Evolutionary conservation across 1,140 invertebrate genomes (phyloP).

Genomic region (Tetraneura akinire): DNA sequence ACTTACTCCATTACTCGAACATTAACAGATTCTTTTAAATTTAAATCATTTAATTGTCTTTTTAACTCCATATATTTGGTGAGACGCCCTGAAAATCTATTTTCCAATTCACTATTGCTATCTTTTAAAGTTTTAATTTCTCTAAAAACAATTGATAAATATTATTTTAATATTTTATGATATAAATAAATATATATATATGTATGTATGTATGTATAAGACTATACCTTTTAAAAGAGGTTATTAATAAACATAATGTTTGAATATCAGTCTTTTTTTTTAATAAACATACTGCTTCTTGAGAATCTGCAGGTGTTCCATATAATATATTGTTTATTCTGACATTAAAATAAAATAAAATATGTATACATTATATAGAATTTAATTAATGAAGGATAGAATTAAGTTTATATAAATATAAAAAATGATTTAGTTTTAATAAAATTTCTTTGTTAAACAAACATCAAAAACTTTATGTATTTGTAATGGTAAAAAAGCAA

Average conservation of each 20-base stretch:
- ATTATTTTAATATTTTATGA: neutral
- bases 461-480: too few relatives aligned
- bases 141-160: conserved; percentile 1
- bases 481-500: too few relatives aligned
- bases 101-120: conserved; percentile 32
- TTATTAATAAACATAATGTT: conserved; percentile 46
- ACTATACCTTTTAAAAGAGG: conserved; percentile 41
- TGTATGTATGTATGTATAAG: too few relatives aligned
- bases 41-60: conserved; percentile 18
- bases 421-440: neutral
- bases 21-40: conserved; percentile 39
- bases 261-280: conserved; percentile 50
- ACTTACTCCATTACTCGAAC: conserved; percentile 36
- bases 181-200: too few relatives aligned
- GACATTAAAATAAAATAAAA: neutral
- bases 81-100: conserved; percentile 3
- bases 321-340: conserved; percentile 45
- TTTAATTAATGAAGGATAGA: neutral
- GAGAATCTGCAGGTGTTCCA: conserved; percentile 44
- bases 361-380: neutral
- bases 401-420: neutral
- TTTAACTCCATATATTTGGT: conserved; percentile 33
- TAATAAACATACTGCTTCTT: conserved; percentile 43
- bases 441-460: too few relatives aligned
- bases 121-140: conserved; percentile 46